A percentile compares a stretch with the other conserved stretches of the same genome.
Evolutionary conservation across 2,888 invertebrate species (phyloP).

Genomic region (Drosophila mimetica): DNA sequence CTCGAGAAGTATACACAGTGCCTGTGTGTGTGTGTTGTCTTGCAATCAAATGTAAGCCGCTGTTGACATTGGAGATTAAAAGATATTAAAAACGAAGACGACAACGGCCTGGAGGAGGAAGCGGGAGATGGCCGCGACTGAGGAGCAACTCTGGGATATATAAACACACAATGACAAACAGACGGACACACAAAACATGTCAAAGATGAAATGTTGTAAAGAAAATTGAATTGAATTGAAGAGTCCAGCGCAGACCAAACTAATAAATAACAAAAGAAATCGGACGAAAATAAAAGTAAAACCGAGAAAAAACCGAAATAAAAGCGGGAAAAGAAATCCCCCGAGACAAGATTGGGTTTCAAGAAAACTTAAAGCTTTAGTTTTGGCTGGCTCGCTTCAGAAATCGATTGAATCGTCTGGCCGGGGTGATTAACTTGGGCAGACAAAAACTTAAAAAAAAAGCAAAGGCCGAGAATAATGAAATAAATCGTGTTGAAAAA

Average conservation of each 20-base stretch:
- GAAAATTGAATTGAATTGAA: slow-evolving; percentile 77
- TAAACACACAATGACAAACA: slow-evolving; percentile 38
- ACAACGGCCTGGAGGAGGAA: slow-evolving; percentile 55
- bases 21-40: slow-evolving; percentile 65
- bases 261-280: slow-evolving; percentile 67
- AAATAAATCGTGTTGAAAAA: slow-evolving; percentile 80
- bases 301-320: slow-evolving; percentile 21
- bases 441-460: slow-evolving; percentile 53
- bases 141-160: slow-evolving; percentile 25
- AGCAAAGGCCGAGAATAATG: slow-evolving; percentile 62
- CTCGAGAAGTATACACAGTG: slow-evolving; percentile 36
- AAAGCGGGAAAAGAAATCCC: slow-evolving; percentile 36
- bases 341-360: slow-evolving; percentile 49
- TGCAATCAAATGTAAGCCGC: slow-evolving; percentile 81
- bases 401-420: slow-evolving; percentile 73
- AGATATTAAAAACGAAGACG: slow-evolving; percentile 78
- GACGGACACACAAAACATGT: slow-evolving; percentile 69
- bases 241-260: slow-evolving; percentile 68
- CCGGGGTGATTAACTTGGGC: slow-evolving; percentile 68
- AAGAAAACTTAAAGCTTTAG: slow-evolving; percentile 35
- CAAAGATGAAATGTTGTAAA: slow-evolving; percentile 78
- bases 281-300: slow-evolving; percentile 29
- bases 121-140: slow-evolving; percentile 9
- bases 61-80: slow-evolving; percentile 82
- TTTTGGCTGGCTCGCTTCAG: slow-evolving; percentile 27